These are phyloP conservation scores for Aphelinus atriplicis DNA, from an alignment of 1,140 invertebrate genomes.

Conservation along the genomic window DNA sequence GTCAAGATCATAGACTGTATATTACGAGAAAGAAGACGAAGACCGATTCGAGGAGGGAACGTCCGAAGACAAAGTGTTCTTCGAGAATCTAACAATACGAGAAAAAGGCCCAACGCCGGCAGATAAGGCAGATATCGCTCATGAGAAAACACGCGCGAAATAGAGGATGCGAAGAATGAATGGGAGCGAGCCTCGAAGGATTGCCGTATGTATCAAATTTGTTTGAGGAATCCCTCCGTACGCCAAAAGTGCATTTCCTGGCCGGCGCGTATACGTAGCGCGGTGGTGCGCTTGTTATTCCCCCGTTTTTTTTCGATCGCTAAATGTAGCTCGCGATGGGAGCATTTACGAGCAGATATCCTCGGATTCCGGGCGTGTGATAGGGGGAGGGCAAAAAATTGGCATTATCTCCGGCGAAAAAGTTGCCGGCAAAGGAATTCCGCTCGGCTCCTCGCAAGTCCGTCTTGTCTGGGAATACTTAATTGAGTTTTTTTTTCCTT, in stretches of 20 bases:
- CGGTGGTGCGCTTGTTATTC: not conserved
- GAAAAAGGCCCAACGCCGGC: no score
- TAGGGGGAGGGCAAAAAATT: not conserved
- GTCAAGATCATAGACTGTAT: no score
- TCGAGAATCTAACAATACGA: no score
- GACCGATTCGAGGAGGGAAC: no score
- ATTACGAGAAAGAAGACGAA: no score
- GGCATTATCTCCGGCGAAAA: not conserved
- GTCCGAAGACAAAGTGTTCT: no score
- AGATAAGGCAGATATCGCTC: not conserved
- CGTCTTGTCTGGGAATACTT: not conserved
- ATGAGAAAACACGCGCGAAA: not conserved
- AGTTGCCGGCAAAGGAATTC: not conserved
- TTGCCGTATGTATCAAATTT: conserved; percentile 31
- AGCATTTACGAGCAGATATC: not conserved
- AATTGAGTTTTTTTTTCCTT: not conserved
- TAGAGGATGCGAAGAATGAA: not conserved
- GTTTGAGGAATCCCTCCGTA: conserved; percentile 33
- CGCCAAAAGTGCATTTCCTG: conserved; percentile 14
- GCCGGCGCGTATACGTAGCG: not conserved
- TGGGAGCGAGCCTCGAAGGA: conserved; percentile 16
- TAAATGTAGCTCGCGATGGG: not conserved
- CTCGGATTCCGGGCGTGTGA: not conserved
- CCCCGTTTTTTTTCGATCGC: not conserved
- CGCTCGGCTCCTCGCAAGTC: not conserved